Conservation (phyloP, 2,797 vertebrate species). For the Pogoniulus pusillus region DNA sequence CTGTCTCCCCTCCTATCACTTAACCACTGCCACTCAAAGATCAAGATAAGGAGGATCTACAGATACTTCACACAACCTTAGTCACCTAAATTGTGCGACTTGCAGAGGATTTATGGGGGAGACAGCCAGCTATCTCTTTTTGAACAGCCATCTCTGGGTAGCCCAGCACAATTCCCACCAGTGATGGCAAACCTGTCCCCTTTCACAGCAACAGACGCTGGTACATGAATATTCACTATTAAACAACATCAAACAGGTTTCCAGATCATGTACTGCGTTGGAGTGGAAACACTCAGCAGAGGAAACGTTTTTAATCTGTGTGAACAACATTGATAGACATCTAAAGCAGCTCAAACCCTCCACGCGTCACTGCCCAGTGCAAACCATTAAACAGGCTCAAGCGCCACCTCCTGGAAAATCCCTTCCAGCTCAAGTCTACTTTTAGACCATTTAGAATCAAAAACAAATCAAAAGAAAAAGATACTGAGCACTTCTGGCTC, state of each 20-base stretch:
- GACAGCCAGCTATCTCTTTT: background rate
- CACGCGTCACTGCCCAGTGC: background rate
- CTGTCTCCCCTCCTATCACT: background rate
- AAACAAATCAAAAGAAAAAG: background rate
- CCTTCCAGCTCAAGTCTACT: background rate
- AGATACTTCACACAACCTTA: background rate
- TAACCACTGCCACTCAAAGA: background rate
- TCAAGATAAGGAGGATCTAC: background rate
- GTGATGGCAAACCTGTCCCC: background rate
- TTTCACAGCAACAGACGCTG: background rate
- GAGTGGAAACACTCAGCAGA: background rate
- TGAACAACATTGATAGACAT: background rate
- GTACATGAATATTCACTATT: background rate
- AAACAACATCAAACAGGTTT: background rate
- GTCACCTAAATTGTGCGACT: background rate
- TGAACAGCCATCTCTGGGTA: background rate
- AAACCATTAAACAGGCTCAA: conserved; percentile 29
- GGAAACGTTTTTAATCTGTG: background rate
- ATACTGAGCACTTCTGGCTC: background rate
- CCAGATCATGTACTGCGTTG: background rate
- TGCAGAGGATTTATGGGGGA: accelerated
- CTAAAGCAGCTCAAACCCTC: background rate
- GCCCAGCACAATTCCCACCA: background rate
- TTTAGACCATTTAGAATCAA: background rate
- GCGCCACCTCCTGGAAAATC: conserved; percentile 69